A percentile compares a stretch with the other conserved stretches of the same genome.
Conservation (phyloP, 1,140 invertebrate genomes). For the Oryctes rhinoceros region DNA sequence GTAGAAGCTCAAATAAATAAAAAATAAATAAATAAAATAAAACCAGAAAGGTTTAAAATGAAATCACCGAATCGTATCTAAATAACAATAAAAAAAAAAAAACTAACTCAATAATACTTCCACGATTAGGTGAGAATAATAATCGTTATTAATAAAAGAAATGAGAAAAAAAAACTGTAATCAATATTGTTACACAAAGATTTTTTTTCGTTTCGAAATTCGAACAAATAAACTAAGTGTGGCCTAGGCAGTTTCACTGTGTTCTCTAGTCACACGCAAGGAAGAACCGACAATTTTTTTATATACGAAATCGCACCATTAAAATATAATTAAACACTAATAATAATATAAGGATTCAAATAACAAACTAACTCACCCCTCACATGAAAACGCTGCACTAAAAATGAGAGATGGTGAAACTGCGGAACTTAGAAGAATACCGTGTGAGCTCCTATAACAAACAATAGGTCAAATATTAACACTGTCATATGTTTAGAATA, state of each 20-base stretch:
- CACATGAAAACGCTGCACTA: constrained; percentile 24
- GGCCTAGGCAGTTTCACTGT: constrained; percentile 39
- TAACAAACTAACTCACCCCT: background rate
- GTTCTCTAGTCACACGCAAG: background rate
- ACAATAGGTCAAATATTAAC: constrained; percentile 55
- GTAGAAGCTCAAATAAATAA: constrained; percentile 10
- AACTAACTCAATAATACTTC: background rate
- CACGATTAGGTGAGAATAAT: constrained; percentile 6
- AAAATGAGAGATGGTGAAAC: constrained; percentile 43
- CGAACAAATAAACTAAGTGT: background rate
- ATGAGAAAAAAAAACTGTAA: background rate
- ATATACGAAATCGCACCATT: background rate
- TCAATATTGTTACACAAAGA: background rate
- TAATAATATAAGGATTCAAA: constrained; percentile 42
- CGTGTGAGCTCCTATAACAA: constrained; percentile 49
- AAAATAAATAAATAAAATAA: constrained; percentile 14
- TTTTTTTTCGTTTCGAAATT: constrained; percentile 1
- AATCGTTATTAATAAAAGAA: background rate
- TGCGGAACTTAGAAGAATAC: constrained; percentile 38
- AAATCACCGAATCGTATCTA: background rate
- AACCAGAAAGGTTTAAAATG: background rate
- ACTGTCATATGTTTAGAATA: constrained; percentile 61
- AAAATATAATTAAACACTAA: constrained; percentile 17
- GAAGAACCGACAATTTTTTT: background rate
- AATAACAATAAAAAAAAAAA: background rate